Base-by-base conservation (phyloP, 2,888 invertebrate species). In the Serrognathus titanus region DNA sequence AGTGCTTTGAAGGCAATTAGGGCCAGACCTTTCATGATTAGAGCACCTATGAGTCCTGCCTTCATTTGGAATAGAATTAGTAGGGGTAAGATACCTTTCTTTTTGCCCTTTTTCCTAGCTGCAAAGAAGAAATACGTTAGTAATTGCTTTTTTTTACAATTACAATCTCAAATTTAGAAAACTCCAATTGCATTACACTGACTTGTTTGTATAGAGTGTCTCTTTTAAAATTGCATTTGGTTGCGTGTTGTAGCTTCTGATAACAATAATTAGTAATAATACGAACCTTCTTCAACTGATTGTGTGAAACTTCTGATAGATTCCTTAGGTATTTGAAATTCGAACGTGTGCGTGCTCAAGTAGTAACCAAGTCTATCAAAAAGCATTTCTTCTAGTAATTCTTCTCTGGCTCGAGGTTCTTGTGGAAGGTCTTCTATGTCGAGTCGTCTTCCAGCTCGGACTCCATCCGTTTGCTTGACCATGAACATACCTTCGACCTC, bases 1-100 rank as follows among this genome's bases (percentile, higher is more conserved):
- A 93, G 82, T 60, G 92, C 92, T 82, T 93, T 92, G 82, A 92
- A 84, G 41, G 92, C 90, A 46, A 92, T 82, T 61, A 92, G 81
- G 53, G 90, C 92, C 69, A 92, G 84, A 66, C 81, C 83, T 65
- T 88, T 92, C 56, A 92, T 83, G 69, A 88, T 86, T 64, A 92
- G 79, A 35, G 92, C 92, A 67, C 90, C 85, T 62, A 92, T 81
- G 35, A 88, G 86, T 63, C 89, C 89, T 57, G 85, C 87, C 81
- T 92, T 92, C 75, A 92, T 78, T 72, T 90, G 89, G 72, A 92
- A 80, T 55, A 92, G 83, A 69, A 90, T 81, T 67, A 91, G 80
- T 74, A 92, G 82, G 43, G 90, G 88, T 73, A 88, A 74, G 69
- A 91, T 84, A 69, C 86, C 85, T 81, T 89, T 90, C 77, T 88